Base-by-base conservation (phyloP, 37 sponge, comb jelly and placozoan genomes). In the Halichondria panicea region DNA sequence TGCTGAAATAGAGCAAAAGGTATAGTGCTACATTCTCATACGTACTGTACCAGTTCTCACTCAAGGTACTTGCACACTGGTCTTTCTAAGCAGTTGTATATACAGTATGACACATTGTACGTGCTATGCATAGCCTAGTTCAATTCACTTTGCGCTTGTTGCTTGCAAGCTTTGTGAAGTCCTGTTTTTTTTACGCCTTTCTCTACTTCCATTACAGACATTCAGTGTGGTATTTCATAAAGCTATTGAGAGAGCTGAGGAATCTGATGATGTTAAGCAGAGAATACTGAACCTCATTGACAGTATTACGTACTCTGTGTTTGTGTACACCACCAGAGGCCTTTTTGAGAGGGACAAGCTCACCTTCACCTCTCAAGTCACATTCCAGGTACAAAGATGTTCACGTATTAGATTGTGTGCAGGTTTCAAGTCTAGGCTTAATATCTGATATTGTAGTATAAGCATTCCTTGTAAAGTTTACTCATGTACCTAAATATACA, bases 171-270 rank as follows among this genome's bases (percentile, higher is more conserved):
- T n/a, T n/a, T n/a, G n/a, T n/a, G n/a, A n/a, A n/a, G n/a, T n/a
- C n/a, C n/a, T n/a, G n/a, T n/a, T n/a, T n/a, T n/a, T 3, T 33
- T 53, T 18, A 18, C 50, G 13, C 9, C 13, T 13, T 48, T 48
- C 13, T 15, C 0, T 74, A 41, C 55, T 7, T 43, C 27, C 38
- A 28, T 25, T 61, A 21, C 44, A 89, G 88, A 96, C 99, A 6
- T 98, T 98, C 82, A 98, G 92, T 64, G 99, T 95, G 41, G 96
- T 98, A 55, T 98, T 98, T 73, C 87, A 94, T 77, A 95, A 92
- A 44, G 97, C 99, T 69, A 94, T 98, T 59, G 91, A 98, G 28
- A 72, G 83, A 53, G 96, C 99, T 53, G 89, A 81, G 30, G n/a
- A 69, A 2, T 68, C 88, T 45, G 78, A 84, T 59, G 95, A 93